phyloP scores from a whole-genome alignment of 2,797 vertebrate species.

The Lacerta viridis region DNA sequence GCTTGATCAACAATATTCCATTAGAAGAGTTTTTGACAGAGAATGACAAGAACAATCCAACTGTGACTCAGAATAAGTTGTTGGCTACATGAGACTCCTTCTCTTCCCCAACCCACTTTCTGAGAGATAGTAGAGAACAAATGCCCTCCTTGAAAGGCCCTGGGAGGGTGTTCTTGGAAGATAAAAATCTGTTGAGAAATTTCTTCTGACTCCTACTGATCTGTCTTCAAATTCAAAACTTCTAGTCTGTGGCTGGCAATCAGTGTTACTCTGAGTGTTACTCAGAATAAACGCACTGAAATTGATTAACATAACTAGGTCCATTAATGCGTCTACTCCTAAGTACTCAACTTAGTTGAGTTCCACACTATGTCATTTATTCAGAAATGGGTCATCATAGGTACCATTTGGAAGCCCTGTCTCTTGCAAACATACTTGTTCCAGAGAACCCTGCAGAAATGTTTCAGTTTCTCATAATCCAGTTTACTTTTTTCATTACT shows the following conservation, averaged over 20 bases:
- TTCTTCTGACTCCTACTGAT: background rate
- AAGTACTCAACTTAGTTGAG: no score
- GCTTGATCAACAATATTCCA: background rate
- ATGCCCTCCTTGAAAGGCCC: background rate
- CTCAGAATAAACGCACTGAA: no score
- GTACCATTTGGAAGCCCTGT: background rate
- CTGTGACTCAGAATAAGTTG: background rate
- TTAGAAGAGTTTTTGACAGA: background rate
- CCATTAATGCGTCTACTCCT: no score
- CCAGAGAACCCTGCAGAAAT: background rate
- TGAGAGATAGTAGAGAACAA: background rate
- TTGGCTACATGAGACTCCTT: background rate
- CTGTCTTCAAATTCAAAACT: background rate
- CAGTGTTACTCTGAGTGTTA: no score
- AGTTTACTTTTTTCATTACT: slow-evolving; percentile 44
- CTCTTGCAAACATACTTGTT: background rate
- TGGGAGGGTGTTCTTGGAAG: background rate
- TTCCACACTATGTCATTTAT: no score
- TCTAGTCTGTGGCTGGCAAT: background rate
- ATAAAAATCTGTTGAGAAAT: background rate
- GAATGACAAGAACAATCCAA: background rate
- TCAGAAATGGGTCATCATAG: background rate
- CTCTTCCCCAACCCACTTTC: background rate
- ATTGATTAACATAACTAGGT: no score
- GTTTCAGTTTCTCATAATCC: slow-evolving; percentile 1